Conservation (phyloP, 2,888 invertebrate species). For the Drosophila picticornis region DNA sequence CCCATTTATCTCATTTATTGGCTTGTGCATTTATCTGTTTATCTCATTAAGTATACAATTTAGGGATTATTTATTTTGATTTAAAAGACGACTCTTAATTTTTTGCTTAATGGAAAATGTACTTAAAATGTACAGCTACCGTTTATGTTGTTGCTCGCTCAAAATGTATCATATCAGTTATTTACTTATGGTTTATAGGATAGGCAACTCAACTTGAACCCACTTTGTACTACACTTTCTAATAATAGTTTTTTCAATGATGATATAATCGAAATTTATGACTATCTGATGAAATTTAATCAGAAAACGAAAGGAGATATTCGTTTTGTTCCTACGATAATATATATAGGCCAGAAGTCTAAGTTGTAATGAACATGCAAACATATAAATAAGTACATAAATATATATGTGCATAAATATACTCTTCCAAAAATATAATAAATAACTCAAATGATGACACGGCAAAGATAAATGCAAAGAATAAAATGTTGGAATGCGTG, state of each 20-base stretch:
- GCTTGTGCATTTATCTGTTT: neutral
- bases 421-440: slow-evolving; percentile 24
- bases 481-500: slow-evolving; percentile 2
- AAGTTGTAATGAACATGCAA: neutral
- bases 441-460: slow-evolving; percentile 41
- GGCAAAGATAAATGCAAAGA: slow-evolving; percentile 14
- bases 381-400: slow-evolving; percentile 14
- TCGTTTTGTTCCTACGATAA: neutral
- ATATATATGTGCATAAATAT: slow-evolving; percentile 24
- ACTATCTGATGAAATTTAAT: neutral
- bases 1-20: neutral
- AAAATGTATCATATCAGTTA: neutral
- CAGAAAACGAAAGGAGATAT: neutral
- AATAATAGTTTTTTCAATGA: neutral
- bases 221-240: neutral
- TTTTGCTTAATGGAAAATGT: neutral
- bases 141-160: neutral
- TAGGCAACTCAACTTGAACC: neutral
- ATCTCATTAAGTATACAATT: neutral
- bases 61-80: neutral
- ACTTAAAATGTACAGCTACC: neutral
- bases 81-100: neutral
- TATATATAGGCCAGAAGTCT: neutral
- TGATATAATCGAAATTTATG: neutral
- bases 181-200: neutral